These are phyloP conservation scores for Drosophila mulleri DNA, from an alignment of 2,888 invertebrate genomes.

Conservation along the genomic window DNA sequence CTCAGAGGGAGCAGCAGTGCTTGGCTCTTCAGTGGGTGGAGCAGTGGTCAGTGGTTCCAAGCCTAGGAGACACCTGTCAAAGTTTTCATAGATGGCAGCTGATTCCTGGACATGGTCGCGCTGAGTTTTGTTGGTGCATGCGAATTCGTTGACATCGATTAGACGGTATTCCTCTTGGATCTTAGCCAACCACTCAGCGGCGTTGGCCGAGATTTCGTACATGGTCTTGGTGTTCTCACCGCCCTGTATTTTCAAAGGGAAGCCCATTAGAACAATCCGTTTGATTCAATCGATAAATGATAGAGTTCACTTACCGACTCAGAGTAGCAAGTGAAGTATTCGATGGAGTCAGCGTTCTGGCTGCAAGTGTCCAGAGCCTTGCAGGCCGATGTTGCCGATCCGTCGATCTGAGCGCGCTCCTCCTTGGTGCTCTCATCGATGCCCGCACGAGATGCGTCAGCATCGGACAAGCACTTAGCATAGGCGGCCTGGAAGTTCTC, in stretches of 20 bases:
- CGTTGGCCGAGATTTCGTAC: constrained; percentile 61
- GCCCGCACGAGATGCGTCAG: accelerated
- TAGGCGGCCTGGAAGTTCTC: constrained; percentile 39
- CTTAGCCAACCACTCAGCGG: constrained; percentile 43
- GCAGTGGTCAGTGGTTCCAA: constrained; percentile 8
- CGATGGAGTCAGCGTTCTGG: neutral
- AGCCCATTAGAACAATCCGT: neutral
- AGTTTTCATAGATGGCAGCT: constrained; percentile 16
- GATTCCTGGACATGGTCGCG: constrained; percentile 53
- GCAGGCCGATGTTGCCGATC: constrained; percentile 52
- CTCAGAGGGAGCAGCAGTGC: no score
- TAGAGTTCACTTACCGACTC: constrained; percentile 51
- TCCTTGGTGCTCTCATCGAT: constrained; percentile 49
- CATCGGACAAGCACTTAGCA: constrained; percentile 25
- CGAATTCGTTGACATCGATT: constrained; percentile 33
- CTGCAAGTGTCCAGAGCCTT: constrained; percentile 37
- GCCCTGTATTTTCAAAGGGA: constrained; percentile 35
- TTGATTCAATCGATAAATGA: neutral
- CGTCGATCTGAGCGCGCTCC: constrained; percentile 53
- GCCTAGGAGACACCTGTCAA: constrained; percentile 62
- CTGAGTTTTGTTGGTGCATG: constrained; percentile 68
- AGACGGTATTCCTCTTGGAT: constrained; percentile 47
- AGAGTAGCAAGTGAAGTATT: constrained; percentile 61
- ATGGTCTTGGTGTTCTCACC: constrained; percentile 44
- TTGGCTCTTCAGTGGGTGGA: constrained; percentile 1